Evolutionary conservation across 2,113 vertebrate species (phyloP).

Genomic region (Spermophilus dauricus): DNA sequence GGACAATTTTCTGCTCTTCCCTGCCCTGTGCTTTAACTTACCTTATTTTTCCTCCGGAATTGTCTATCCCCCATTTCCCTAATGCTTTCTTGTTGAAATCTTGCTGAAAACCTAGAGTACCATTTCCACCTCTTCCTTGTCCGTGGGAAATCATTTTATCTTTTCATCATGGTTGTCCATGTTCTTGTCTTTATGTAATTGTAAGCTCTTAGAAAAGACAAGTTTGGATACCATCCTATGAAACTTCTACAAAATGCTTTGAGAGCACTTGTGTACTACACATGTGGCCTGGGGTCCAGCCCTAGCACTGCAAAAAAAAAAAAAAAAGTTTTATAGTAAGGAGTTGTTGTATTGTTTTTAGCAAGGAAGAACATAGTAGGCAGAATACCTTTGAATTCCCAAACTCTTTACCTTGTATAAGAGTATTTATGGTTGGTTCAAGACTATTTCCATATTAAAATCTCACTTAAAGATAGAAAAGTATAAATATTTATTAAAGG

Average conservation of each 20-base stretch:
- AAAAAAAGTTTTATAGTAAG: not conserved
- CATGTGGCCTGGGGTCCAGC: too few species aligned
- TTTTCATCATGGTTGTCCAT: not conserved
- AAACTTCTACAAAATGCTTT: not conserved
- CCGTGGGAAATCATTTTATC: not conserved
- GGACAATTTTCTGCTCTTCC: not conserved
- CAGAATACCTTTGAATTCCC: not conserved
- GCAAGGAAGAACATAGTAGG: not conserved
- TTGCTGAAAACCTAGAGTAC: not conserved
- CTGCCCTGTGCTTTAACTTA: not conserved
- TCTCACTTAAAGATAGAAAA: not conserved
- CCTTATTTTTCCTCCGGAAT: not conserved
- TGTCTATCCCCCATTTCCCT: not conserved
- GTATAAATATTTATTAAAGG: conserved; percentile 24
- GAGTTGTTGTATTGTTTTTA: not conserved
- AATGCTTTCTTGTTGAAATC: not conserved
- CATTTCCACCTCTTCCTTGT: not conserved
- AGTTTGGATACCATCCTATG: not conserved
- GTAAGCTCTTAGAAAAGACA: not conserved
- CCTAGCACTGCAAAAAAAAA: too few species aligned
- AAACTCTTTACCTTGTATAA: not conserved
- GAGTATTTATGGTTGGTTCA: not conserved
- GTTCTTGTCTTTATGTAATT: not conserved
- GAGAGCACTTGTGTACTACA: too few species aligned
- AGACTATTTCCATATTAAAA: conserved; percentile 1